Conservation (phyloP, 2,797 vertebrate genomes). For the Lutjanus campechanus region DNA sequence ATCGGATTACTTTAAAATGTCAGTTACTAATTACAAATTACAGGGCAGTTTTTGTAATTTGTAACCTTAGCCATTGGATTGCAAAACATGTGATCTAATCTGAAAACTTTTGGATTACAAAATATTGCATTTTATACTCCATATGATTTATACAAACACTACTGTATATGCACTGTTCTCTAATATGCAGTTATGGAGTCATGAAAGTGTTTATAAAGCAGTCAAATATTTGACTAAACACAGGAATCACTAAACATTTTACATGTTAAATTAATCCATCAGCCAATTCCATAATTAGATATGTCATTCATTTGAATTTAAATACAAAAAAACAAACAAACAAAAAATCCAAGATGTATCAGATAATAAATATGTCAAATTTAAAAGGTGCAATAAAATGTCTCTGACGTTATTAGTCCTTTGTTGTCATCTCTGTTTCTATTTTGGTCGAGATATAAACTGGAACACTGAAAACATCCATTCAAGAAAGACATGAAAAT, state of each 20-base stretch:
- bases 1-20: no score
- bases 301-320: background rate
- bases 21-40: no score
- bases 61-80: no score
- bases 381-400: background rate
- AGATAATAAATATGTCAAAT: background rate
- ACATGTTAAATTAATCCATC: background rate
- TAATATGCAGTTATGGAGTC: background rate
- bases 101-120: no score
- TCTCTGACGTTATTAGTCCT: background rate
- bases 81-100: no score
- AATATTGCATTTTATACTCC: no score
- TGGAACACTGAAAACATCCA: background rate
- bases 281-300: background rate
- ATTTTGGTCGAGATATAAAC: conserved; percentile 31
- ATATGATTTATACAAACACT: no score
- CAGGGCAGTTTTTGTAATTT: no score
- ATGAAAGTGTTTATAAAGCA: background rate
- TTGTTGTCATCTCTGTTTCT: conserved; percentile 3
- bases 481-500: conserved; percentile 16
- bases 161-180: background rate
- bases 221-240: no score
- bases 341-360: background rate
- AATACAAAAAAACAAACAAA: background rate
- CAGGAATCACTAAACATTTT: background rate